Evolutionary conservation across 1,140 invertebrate genomes (phyloP).

Genomic region (Rhynchophorus ferrugineus): DNA sequence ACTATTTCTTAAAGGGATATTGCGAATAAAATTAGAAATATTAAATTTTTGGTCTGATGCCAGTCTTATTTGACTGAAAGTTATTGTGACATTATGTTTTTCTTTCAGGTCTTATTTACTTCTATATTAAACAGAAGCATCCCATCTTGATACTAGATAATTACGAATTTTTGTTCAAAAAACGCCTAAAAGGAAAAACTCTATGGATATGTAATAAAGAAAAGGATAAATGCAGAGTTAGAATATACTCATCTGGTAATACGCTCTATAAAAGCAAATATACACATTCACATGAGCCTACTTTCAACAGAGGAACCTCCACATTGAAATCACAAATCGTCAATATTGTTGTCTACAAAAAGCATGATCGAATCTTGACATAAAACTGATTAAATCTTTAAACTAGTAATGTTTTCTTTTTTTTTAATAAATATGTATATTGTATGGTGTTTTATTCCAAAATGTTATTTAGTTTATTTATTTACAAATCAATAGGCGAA

Average conservation of each 20-base stretch:
- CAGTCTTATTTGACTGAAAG: not conserved
- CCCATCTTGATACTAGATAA: not conserved
- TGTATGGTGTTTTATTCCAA: too few relatives aligned
- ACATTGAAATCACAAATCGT: not conserved
- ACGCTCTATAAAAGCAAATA: not conserved
- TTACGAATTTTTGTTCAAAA: slow-evolving; percentile 2
- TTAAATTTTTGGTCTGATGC: too few relatives aligned
- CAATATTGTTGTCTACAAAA: not conserved
- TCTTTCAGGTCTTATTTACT: not conserved
- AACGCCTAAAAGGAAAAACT: not conserved
- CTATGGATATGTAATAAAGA: not conserved
- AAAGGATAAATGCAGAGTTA: not conserved
- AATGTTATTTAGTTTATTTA: too few relatives aligned
- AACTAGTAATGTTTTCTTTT: too few relatives aligned
- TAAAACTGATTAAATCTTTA: too few relatives aligned
- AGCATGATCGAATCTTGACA: too few relatives aligned
- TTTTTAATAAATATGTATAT: too few relatives aligned
- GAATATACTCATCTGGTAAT: not conserved
- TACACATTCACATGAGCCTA: not conserved
- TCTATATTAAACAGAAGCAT: not conserved
- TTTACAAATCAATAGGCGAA: too few relatives aligned
- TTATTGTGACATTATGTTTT: not conserved
- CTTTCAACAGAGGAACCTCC: not conserved
- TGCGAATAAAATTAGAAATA: too few relatives aligned
- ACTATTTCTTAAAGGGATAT: too few relatives aligned